phyloP scores from a whole-genome alignment of 2,797 vertebrate species.

The Erethizon dorsatum region DNA sequence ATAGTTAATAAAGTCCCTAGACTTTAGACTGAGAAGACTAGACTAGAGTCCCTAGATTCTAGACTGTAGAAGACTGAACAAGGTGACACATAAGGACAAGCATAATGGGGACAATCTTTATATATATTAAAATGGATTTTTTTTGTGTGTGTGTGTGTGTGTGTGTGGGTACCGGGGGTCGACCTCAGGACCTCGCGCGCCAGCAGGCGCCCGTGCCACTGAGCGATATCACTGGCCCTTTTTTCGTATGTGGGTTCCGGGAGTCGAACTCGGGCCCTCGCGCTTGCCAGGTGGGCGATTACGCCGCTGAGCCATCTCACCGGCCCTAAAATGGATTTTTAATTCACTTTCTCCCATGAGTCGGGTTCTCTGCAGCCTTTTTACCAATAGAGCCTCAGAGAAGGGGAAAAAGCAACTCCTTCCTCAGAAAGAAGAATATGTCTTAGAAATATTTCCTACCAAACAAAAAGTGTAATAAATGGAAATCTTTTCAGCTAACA shows the following conservation, averaged over 20 bases:
- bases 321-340: not conserved
- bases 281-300: no score
- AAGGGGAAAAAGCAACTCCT: not conserved
- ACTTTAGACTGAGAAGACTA: not conserved
- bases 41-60: not conserved
- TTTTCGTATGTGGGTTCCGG: no score
- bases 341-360: constrained; percentile 14
- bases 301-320: no score
- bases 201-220: no score
- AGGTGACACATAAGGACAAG: not conserved
- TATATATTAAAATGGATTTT: not conserved
- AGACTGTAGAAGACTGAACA: not conserved
- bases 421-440: not conserved
- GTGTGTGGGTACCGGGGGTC: no score
- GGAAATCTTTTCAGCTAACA: not conserved
- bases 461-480: not conserved
- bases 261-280: no score
- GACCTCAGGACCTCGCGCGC: no score
- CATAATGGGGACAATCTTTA: not conserved
- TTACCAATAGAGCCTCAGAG: constrained; percentile 4
- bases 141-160: no score
- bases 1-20: not conserved
- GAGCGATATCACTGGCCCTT: no score
- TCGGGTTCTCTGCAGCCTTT: not conserved
- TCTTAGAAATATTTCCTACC: constrained; percentile 47